Evolutionary conservation across 2,797 vertebrate species (phyloP), one percentile per base, ranked within the genome.

Genomic region (Gorsachius magnificus): DNA sequence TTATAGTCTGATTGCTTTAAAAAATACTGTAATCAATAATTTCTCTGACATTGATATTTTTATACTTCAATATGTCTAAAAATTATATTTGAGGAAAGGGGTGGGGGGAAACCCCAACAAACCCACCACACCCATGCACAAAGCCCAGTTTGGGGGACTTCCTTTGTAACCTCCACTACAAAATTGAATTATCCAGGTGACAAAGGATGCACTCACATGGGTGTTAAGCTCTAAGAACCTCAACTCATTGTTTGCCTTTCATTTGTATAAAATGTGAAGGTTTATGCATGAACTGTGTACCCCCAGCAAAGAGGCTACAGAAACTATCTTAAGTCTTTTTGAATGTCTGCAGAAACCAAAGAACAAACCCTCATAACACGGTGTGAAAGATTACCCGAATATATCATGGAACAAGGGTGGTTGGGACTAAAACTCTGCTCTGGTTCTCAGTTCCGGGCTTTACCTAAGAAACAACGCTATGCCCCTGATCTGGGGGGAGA

Each of bases 401-500:
- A 4, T 41, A 11, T 50, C 8, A 2, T 0, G 1, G 31, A 1
- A 16, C 25, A 68, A 45, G 26, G 7, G 11, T 13, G 22, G 1
- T 10, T 26, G 36, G 45, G 86, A 17, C 19, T 51, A 22, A 48
- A 90, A 16, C 25, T 35, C 15, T 6, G 19, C 83, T 83, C 29
- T 61, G 36, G 13, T 36, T 83, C 58, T 57, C 0, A 0, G 17
- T 41, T 89, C 71, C 50, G 45, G 53, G 48, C 56, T 82, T 83
- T 53, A 20, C 48, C 60, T 79, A 25, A 6, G 41, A 63, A 78
- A 31, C 65, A 82, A 3, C 33, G 6, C 31, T 20, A 11, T 88
- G 69, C 28, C 82, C 28, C 80, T 69, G 24, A 36, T 89, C 10
- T 78, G 72, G 48, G 41, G 31, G 66, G 56, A 9, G 48, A 53